A percentile compares a stretch with the other conserved stretches of the same genome.
Conservation (phyloP, 2,888 invertebrate genomes). For the Plebejus anna region DNA sequence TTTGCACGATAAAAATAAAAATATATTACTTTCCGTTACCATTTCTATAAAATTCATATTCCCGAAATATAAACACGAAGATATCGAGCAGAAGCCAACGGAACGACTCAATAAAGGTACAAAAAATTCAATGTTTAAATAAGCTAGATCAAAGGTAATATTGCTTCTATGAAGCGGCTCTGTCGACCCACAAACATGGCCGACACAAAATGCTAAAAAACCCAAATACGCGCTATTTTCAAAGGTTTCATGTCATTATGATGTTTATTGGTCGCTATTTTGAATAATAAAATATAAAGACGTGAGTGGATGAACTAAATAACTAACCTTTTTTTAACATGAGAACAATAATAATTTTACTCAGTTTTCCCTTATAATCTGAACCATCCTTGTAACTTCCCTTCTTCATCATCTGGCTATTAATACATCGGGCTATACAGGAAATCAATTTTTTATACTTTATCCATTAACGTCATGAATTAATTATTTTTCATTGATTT, state of each 20-base stretch:
- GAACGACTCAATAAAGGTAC: conserved; percentile 58
- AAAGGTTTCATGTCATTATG: neutral
- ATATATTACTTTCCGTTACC: neutral
- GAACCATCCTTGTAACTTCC: too few relatives aligned
- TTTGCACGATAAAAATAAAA: neutral
- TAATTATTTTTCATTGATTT: too few relatives aligned
- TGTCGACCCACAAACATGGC: conserved; percentile 8
- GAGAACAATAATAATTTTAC: too few relatives aligned
- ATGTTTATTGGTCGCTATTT: neutral
- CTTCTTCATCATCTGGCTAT: too few relatives aligned
- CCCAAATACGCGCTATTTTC: conserved; percentile 1
- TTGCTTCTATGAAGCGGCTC: conserved; percentile 30
- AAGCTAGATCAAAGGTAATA: conserved; percentile 61
- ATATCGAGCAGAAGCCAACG: conserved; percentile 17
- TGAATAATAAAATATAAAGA: neutral
- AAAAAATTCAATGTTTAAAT: conserved; percentile 62
- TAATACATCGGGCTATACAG: too few relatives aligned
- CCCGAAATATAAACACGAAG: conserved; percentile 18
- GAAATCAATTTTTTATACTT: too few relatives aligned
- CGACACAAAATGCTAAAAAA: conserved; percentile 4
- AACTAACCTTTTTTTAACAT: too few relatives aligned
- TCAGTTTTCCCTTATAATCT: too few relatives aligned
- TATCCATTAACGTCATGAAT: too few relatives aligned
- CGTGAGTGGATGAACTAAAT: neutral
- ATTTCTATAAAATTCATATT: conserved; percentile 22